Percentiles rank a stretch among this genome's conserved stretches.
Conservation (phyloP, 2,888 invertebrate species). For the Bibio marci region DNA sequence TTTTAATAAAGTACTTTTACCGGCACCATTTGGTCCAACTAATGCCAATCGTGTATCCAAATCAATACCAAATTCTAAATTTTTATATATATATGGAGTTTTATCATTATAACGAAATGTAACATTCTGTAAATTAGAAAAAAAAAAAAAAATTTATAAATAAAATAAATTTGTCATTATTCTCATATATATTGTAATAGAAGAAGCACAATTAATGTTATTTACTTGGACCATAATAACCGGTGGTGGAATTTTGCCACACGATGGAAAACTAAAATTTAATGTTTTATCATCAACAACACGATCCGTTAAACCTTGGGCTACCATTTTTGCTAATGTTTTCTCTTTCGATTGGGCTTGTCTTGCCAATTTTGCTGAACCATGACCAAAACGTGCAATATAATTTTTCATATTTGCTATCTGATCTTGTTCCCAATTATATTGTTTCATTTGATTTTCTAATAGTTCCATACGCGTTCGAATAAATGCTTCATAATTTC, state of each 20-base stretch:
- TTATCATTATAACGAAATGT: slow-evolving; percentile 82
- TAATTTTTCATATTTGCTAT: slow-evolving; percentile 99
- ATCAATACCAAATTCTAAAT: slow-evolving; percentile 97
- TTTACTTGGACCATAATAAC: slow-evolving; percentile 93
- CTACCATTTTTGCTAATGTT: slow-evolving; percentile 98
- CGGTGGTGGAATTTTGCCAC: slow-evolving; percentile 94
- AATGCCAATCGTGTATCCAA: slow-evolving; percentile 88
- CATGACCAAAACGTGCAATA: slow-evolving; percentile 98
- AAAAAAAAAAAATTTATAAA: slow-evolving; percentile 5
- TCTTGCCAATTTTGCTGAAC: slow-evolving; percentile 92
- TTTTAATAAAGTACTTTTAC: slow-evolving; percentile 94
- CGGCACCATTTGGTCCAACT: slow-evolving; percentile 97
- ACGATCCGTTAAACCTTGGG: slow-evolving; percentile 91
- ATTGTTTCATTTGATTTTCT: slow-evolving; percentile 98
- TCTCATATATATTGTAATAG: slow-evolving; percentile 2
- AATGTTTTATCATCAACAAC: slow-evolving; percentile 80
- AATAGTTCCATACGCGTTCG: slow-evolving; percentile 84
- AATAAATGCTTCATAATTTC: slow-evolving; percentile 93
- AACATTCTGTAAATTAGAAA: slow-evolving; percentile 49
- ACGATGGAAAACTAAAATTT: slow-evolving; percentile 89
- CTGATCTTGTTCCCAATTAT: slow-evolving; percentile 99
- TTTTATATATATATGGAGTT: slow-evolving; percentile 85
- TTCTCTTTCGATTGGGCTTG: slow-evolving; percentile 99
- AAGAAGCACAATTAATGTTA: slow-evolving; percentile 2
- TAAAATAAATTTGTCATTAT: slow-evolving; percentile 2